Evolutionary conservation across 2,797 vertebrate genomes (phyloP).

Genomic region (Hippopotamyrus pictus): DNA sequence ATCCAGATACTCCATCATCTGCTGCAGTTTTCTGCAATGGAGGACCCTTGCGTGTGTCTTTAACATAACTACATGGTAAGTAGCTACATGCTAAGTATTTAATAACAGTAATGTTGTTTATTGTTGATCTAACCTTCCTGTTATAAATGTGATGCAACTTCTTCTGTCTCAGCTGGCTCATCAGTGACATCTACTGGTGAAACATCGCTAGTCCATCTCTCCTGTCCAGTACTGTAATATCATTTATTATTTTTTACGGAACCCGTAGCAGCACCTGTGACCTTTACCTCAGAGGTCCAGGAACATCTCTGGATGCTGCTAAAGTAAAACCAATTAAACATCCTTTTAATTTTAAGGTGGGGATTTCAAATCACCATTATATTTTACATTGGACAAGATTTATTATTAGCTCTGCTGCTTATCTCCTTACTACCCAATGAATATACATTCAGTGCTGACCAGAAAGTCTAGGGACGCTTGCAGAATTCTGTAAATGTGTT

Average conservation of each 20-base stretch:
- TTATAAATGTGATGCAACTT: slow-evolving; percentile 38
- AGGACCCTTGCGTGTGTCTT: background rate
- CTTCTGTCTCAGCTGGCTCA: slow-evolving; percentile 49
- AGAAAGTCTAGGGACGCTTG: background rate
- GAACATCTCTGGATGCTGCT: background rate
- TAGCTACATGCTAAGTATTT: slow-evolving; percentile 29
- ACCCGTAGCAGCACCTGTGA: background rate
- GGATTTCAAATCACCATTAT: background rate
- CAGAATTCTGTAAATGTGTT: background rate
- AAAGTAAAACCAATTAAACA: background rate
- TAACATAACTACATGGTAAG: too few species aligned
- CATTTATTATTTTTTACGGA: background rate
- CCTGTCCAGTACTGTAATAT: background rate
- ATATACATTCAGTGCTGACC: background rate
- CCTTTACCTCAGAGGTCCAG: background rate
- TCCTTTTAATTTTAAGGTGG: background rate
- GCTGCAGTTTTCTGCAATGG: background rate
- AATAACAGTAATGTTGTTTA: slow-evolving; percentile 74
- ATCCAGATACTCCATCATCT: background rate
- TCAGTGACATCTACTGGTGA: slow-evolving; percentile 52
- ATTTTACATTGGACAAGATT: background rate
- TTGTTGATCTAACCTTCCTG: background rate
- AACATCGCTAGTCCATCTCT: slow-evolving; percentile 57
- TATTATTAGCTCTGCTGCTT: background rate
- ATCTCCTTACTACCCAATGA: background rate